A percentile compares a stretch with the other conserved stretches of the same genome.
These are phyloP conservation scores for Rhinichthys klamathensis DNA, from an alignment of 2,113 vertebrate species.

Conservation along the genomic window DNA sequence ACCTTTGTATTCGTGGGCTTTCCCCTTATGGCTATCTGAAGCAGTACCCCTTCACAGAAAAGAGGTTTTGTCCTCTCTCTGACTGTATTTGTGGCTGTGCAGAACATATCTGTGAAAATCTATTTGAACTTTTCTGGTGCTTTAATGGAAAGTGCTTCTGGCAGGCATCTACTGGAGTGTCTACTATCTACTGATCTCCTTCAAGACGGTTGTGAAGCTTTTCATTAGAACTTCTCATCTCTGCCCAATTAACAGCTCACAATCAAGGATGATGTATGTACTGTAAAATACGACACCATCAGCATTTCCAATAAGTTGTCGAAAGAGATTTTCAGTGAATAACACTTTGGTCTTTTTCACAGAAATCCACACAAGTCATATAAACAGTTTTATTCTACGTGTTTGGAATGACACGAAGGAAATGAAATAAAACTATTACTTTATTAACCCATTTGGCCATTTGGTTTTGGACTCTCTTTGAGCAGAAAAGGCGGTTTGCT, in stretches of 20 bases:
- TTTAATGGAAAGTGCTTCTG: neutral
- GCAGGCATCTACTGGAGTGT: neutral
- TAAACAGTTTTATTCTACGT: neutral
- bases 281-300: neutral
- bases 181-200: neutral
- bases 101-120: conserved; percentile 22
- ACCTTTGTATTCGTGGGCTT: conserved; percentile 56
- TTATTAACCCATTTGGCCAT: conserved; percentile 19
- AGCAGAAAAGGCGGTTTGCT: conserved; percentile 19
- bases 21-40: conserved; percentile 26
- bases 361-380: neutral
- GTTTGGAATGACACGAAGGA: neutral
- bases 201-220: neutral
- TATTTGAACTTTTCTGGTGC: neutral
- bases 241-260: neutral
- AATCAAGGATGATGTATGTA: neutral
- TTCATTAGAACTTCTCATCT: neutral
- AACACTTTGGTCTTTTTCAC: neutral
- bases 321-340: neutral
- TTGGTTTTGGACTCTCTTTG: conserved; percentile 33
- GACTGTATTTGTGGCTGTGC: neutral
- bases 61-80: conserved; percentile 50
- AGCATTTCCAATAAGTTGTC: neutral
- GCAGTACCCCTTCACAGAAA: conserved; percentile 41
- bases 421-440: neutral